Conservation (phyloP, 2,113 vertebrate species). For the Columba janthina region DNA sequence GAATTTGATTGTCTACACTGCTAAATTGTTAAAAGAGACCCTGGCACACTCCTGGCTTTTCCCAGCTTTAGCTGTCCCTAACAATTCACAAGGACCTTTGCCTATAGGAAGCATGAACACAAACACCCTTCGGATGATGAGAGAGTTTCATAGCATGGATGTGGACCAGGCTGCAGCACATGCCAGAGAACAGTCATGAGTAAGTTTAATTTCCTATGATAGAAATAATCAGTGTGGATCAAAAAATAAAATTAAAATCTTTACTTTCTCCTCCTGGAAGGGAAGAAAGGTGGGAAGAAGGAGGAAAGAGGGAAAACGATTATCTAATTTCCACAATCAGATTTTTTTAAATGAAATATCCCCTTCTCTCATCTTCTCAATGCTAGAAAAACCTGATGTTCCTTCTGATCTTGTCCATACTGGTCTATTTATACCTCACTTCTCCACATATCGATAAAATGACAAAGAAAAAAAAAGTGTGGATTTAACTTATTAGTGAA, state of each 20-base stretch:
- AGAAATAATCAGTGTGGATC: not conserved
- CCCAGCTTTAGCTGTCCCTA: not conserved
- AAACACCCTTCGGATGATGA: not conserved
- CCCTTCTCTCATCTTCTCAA: not conserved
- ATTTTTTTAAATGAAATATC: not conserved
- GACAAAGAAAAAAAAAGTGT: not conserved
- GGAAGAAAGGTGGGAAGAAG: not conserved
- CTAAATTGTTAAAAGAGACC: not conserved
- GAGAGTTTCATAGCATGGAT: not conserved
- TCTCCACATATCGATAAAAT: not conserved
- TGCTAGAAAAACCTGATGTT: not conserved
- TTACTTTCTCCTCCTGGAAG: not conserved
- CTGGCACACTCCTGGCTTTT: conserved; percentile 9
- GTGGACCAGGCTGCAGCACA: not conserved
- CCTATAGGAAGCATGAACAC: not conserved
- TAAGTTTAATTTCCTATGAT: not conserved
- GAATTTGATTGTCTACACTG: conserved; percentile 15
- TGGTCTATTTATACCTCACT: not conserved
- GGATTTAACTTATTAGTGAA: not conserved
- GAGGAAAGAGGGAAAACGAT: not conserved
- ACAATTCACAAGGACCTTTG: not conserved
- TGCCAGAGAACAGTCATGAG: not conserved
- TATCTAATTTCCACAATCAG: not conserved
- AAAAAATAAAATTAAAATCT: not conserved
- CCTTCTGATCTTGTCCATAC: not conserved